These are phyloP conservation scores for Camponotus pennsylvanicus DNA, from an alignment of 1,140 invertebrate genomes.

Conservation along the genomic window DNA sequence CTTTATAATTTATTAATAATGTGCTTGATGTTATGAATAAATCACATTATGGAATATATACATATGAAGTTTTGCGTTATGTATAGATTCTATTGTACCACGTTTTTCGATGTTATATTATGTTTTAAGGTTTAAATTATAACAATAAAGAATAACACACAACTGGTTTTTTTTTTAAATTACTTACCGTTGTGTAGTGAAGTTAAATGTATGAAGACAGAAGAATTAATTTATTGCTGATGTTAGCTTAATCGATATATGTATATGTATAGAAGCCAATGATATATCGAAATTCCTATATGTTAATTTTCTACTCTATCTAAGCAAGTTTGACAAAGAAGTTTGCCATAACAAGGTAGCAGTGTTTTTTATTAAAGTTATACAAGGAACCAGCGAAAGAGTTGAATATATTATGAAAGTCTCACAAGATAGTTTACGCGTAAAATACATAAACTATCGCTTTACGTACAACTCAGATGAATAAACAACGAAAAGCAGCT, in stretches of 20 bases:
- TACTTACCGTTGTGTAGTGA: background rate
- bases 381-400: slow-evolving; percentile 22
- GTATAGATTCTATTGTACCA: background rate
- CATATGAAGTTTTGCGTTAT: background rate
- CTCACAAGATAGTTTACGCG: background rate
- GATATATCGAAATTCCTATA: slow-evolving; percentile 10
- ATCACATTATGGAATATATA: background rate
- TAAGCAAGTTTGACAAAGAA: background rate
- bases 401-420: slow-evolving; percentile 6
- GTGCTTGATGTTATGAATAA: background rate
- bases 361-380: background rate
- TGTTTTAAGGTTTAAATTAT: background rate
- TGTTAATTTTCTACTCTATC: background rate
- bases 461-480: slow-evolving; percentile 15
- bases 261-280: background rate
- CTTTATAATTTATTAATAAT: slow-evolving; percentile 2
- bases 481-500: background rate
- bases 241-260: background rate
- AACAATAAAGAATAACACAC: background rate
- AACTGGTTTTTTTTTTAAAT: background rate
- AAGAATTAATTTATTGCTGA: background rate
- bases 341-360: background rate
- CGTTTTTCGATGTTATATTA: background rate
- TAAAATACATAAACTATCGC: background rate
- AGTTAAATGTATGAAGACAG: background rate